Conservation (phyloP, 2,797 vertebrate genomes). For the Sciurus carolinensis region DNA sequence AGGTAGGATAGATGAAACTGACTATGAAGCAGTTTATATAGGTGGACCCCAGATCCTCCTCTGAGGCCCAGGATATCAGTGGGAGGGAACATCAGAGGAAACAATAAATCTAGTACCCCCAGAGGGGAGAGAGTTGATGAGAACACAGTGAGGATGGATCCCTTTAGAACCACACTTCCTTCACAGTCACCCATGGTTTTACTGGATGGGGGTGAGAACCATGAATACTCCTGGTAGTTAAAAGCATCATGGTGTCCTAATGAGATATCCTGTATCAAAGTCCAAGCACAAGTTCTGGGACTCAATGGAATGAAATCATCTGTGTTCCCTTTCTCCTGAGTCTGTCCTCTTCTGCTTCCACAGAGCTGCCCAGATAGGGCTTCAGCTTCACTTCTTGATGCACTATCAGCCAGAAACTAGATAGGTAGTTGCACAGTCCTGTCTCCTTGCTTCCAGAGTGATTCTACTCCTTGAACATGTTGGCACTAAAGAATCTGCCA, state of each 20-base stretch:
- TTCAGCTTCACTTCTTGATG: not conserved
- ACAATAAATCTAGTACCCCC: constrained; percentile 23
- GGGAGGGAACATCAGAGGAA: constrained; percentile 2
- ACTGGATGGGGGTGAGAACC: constrained; percentile 39
- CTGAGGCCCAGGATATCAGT: not conserved
- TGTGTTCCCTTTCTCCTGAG: constrained; percentile 11
- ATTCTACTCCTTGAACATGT: constrained; percentile 52
- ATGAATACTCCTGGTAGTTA: constrained; percentile 33
- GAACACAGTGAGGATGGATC: not conserved
- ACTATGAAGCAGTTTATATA: not conserved
- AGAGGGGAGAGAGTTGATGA: not conserved
- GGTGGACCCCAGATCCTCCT: not conserved
- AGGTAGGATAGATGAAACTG: not conserved
- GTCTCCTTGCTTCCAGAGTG: constrained; percentile 20
- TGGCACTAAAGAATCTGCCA: constrained; percentile 60
- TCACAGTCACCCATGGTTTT: not conserved
- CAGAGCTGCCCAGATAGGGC: not conserved
- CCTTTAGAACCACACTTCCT: constrained; percentile 46
- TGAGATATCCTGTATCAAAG: constrained; percentile 40
- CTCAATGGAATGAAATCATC: constrained; percentile 53
- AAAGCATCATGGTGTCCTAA: constrained; percentile 44
- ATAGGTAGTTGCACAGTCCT: constrained; percentile 19
- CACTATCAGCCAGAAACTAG: not conserved
- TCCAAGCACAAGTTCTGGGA: constrained; percentile 1
- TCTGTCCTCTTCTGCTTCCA: not conserved